phyloP scores from a whole-genome alignment of 2,888 invertebrate species.

The Phortica magna region DNA sequence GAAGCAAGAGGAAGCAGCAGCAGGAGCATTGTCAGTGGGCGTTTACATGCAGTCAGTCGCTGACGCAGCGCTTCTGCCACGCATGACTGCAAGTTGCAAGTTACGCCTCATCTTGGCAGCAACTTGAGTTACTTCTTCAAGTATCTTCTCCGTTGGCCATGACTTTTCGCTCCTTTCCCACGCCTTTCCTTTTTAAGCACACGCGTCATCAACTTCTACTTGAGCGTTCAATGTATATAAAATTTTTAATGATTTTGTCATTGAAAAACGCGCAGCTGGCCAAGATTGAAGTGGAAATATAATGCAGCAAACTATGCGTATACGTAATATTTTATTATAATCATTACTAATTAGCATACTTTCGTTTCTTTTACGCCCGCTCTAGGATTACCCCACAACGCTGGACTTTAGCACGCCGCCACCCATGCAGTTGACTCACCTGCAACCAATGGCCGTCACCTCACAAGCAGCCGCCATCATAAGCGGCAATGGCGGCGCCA shows the following conservation, averaged over 20 bases:
- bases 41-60: background rate
- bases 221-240: slow-evolving; percentile 31
- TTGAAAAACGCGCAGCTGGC: background rate
- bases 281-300: too few species aligned
- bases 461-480: slow-evolving; percentile 71
- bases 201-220: slow-evolving; percentile 6
- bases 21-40: background rate
- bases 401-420: slow-evolving; percentile 75
- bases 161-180: background rate
- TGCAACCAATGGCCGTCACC: slow-evolving; percentile 70
- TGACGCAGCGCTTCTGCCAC: slow-evolving; percentile 10
- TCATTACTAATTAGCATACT: background rate
- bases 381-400: slow-evolving; percentile 77
- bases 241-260: slow-evolving; percentile 44
- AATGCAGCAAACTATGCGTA: too few species aligned
- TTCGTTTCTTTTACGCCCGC: slow-evolving; percentile 28
- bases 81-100: background rate
- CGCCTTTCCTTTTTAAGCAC: background rate
- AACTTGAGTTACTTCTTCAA: background rate
- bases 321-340: background rate
- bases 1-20: background rate
- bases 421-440: slow-evolving; percentile 73
- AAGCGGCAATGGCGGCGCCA: slow-evolving; percentile 60
- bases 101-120: background rate
- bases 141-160: background rate